phyloP scores from a whole-genome alignment of 2,888 invertebrate species.

The Sceliomorpha sp. region DNA sequence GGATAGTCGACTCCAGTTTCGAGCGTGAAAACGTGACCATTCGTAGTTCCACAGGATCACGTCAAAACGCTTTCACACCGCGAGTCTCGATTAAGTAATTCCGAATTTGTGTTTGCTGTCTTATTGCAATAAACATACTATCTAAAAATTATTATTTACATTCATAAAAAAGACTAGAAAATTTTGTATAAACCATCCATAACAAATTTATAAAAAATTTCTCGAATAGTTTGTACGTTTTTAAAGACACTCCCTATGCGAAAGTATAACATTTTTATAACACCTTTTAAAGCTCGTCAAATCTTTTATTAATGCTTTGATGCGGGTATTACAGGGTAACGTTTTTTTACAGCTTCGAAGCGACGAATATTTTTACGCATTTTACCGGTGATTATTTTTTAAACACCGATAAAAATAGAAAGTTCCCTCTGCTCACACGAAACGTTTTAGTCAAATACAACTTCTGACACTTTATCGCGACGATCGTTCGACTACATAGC shows the following conservation, averaged over 20 bases:
- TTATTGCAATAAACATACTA: constrained; percentile 3
- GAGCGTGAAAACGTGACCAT: constrained; percentile 65
- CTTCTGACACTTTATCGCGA: constrained; percentile 14
- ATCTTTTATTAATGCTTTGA: constrained; percentile 11
- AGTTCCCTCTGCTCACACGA: constrained; percentile 4
- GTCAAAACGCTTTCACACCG: constrained; percentile 14
- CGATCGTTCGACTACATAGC: constrained; percentile 17
- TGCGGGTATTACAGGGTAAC: constrained; percentile 2
- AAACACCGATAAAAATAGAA: constrained; percentile 28
- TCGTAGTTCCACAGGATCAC: constrained; percentile 63
- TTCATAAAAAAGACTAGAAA: too few relatives aligned
- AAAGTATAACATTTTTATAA: background rate
- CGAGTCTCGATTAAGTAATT: constrained; percentile 14
- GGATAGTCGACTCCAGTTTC: constrained; percentile 57
- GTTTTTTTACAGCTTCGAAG: constrained; percentile 17
- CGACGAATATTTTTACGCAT: constrained; percentile 4
- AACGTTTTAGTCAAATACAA: constrained; percentile 23
- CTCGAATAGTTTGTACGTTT: background rate
- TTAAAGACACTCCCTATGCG: background rate
- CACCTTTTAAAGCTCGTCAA: constrained; percentile 4
- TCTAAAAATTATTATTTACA: too few relatives aligned
- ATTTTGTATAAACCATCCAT: too few relatives aligned
- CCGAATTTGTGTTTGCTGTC: constrained; percentile 19
- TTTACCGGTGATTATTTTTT: constrained; percentile 21
- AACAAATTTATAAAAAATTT: too few relatives aligned